Evolutionary conservation across 1,140 invertebrate species (phyloP), one percentile per base, ranked within the genome.

Genomic region (Orchesella cincta): DNA sequence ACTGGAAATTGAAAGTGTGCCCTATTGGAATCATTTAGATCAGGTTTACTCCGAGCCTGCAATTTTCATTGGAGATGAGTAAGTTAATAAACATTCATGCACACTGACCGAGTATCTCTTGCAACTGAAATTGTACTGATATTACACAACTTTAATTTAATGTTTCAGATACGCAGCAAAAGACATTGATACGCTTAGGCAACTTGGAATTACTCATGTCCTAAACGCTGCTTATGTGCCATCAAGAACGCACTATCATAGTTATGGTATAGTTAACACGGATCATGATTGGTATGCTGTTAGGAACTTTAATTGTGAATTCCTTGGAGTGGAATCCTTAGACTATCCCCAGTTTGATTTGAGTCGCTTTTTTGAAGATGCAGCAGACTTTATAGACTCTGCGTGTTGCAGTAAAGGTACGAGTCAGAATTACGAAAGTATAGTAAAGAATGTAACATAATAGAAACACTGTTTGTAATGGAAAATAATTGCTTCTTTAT

Each of bases 221-320:
- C 73, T 87, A 8, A 87, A 87, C 77, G 84, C 84, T 62, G 85
- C 85, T n/a, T 81, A 84, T 52, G 86, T 86, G 14, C 67, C 67
- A 3, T 67, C 62, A 1, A 67, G 62, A 67, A 67, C 62, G 12
- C 62, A 67, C 33, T 67, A 28, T 74, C 80, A 31, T 74, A 31
- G 8, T 76, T 23, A 67, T n/a, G 62, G 62, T 29, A 67, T 67
- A 5, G 76, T 57, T 74, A 18, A 77, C 77, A 46, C 85, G 75
- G 73, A 87, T 85, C 75, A 64, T 79, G 26, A 74, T 75, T 51
- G 57, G 79, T 35, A 83, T 36, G 16, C 70, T 8, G 34, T 51
- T 83, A 86, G 88, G 75, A 89, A 91, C 82, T 88, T 89, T 35
- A 88, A 80, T 23, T 85, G 86, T n/a, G 23, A 79, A 16, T 87